Evolutionary conservation across 23 tunicate species (phyloP), one percentile per base, ranked within the genome.

Genomic region (Halocynthia aurantium): DNA sequence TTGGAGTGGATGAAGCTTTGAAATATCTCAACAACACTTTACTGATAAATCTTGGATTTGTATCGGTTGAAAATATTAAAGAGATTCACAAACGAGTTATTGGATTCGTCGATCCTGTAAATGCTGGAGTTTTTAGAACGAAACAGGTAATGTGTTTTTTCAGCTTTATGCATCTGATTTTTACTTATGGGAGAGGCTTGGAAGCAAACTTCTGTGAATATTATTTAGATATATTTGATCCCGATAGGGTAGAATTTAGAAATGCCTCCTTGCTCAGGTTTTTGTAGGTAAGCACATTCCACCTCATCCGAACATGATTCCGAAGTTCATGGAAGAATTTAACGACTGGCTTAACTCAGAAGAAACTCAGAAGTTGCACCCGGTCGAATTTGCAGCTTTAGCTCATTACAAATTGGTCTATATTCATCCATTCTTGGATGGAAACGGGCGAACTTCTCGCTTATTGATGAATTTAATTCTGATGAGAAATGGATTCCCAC

Each of bases 351-450:
- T 94, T 12, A 88, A 94, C 61, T 88, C 91, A 1, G 82, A 67
- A 52, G 84, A 81, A 50, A 73, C 75, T 44, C 9, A 63, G 52
- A 53, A 72, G 10, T 72, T 94, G 57, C 99, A 94, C 72, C 95
- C 99, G 7, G 95, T 94, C 11, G 91, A 88, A 64, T 82, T 52
- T 75, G 95, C 95, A 52, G 99, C 99, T 7, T 77, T 94, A 50
- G 96, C 99, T 53, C 99, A 94, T 70, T 88, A 94, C 55, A 81
- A 77, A 72, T 83, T 94, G 19, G 95, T 88, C 13, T 88, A 77
- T 58, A 89, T 94, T 77, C 99, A 94, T 67, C 99, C 99, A 40
- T 94, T 94, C 76, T 80, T 94, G 5, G 99, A 94, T 77, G 99
- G 99, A 4, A 94, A 94, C 67, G 99, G 99, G 0, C 76, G 99